These are phyloP conservation scores for Anastatus disparis DNA, from an alignment of 1,140 invertebrate genomes.

Conservation along the genomic window DNA sequence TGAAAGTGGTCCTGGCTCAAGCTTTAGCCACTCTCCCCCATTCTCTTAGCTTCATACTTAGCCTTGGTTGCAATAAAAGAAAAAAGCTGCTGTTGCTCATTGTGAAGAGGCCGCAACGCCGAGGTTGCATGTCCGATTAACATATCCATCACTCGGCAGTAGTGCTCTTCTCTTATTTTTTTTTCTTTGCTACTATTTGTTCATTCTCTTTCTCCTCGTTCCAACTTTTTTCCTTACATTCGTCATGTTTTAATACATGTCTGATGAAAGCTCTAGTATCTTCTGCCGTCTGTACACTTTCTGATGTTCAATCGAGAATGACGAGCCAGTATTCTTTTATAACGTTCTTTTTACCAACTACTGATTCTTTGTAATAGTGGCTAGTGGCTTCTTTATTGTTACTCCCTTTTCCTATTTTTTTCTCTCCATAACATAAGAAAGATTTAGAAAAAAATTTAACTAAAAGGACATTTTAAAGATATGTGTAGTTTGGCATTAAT, in stretches of 20 bases:
- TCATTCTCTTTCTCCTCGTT: neutral
- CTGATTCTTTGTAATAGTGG: neutral
- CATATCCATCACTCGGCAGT: constrained; percentile 30
- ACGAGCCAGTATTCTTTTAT: too few species aligned
- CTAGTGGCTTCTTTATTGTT: too few species aligned
- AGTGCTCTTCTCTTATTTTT: neutral
- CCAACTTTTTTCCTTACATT: neutral
- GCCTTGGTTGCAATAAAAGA: too few species aligned
- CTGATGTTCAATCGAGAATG: too few species aligned
- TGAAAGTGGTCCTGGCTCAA: constrained; percentile 18
- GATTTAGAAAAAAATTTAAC: too few species aligned
- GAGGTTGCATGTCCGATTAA: constrained; percentile 26
- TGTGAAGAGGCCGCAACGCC: neutral
- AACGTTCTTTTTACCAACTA: neutral
- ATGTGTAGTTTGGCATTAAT: too few species aligned
- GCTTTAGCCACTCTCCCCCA: neutral
- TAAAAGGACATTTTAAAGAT: too few species aligned
- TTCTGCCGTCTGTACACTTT: neutral
- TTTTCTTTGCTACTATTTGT: neutral
- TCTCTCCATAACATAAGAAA: too few species aligned
- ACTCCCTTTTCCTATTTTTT: neutral
- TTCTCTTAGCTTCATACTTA: neutral
- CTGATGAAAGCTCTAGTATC: neutral
- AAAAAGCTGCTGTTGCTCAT: neutral
- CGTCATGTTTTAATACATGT: neutral